phyloP scores from a whole-genome alignment of 2,888 invertebrate genomes.

The Listrodromus nycthemerus region DNA sequence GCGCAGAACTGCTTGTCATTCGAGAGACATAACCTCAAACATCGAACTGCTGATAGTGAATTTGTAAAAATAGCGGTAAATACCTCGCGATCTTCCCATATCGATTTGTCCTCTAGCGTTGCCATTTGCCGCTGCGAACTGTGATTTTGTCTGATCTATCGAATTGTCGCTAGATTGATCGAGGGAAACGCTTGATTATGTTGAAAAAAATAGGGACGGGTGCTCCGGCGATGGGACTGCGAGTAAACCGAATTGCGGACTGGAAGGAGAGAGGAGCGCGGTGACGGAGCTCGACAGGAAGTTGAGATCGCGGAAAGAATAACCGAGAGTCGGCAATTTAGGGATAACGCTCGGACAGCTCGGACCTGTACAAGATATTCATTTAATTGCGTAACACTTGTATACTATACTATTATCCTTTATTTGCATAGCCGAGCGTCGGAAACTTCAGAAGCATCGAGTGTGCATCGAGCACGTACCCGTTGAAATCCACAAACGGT shows the following conservation, averaged over 20 bases:
- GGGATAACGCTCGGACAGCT: neutral
- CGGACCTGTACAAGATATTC: neutral
- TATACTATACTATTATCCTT: neutral
- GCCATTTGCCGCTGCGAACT: slow-evolving; percentile 74
- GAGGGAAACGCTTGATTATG: slow-evolving; percentile 12
- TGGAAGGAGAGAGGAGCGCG: neutral
- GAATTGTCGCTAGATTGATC: slow-evolving; percentile 11
- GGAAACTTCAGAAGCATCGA: slow-evolving; percentile 5
- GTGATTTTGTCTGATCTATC: slow-evolving; percentile 9
- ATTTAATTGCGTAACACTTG: slow-evolving; percentile 39
- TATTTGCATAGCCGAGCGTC: too few relatives aligned
- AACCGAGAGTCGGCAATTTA: slow-evolving; percentile 16
- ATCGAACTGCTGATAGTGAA: neutral
- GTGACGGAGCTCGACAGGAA: neutral
- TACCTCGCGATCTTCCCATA: slow-evolving; percentile 85
- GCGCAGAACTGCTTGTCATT: slow-evolving; percentile 68
- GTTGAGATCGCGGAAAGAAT: neutral
- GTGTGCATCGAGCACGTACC: slow-evolving; percentile 42
- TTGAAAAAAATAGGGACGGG: neutral
- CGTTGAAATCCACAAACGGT: too few relatives aligned
- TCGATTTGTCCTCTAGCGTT: slow-evolving; percentile 83
- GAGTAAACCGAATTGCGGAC: neutral
- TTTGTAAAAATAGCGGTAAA: slow-evolving; percentile 47
- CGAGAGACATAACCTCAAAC: slow-evolving; percentile 67
- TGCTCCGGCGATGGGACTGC: neutral